Percentiles rank a stretch among this genome's conserved stretches.
Evolutionary conservation across 2,113 vertebrate genomes (phyloP).

Genomic region (Epinephelus lanceolatus): DNA sequence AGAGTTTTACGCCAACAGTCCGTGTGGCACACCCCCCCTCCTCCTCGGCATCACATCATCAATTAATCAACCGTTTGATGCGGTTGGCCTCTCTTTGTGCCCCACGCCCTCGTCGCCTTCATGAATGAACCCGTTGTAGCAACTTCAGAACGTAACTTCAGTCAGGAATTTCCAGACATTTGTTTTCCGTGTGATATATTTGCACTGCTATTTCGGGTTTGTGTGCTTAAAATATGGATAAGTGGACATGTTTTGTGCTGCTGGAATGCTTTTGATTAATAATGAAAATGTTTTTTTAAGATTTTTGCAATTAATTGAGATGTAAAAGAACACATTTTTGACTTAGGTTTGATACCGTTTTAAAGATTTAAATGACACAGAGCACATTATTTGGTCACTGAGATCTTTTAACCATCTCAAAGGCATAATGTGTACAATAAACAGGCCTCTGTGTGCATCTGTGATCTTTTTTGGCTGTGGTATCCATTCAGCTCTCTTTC

Average conservation of each 20-base stretch:
- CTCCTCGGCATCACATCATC: constrained; percentile 40
- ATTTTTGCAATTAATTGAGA: background rate
- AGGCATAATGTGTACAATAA: constrained; percentile 35
- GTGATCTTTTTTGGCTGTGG: constrained; percentile 65
- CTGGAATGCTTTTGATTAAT: constrained; percentile 17
- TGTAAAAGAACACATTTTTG: background rate
- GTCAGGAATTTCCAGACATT: constrained; percentile 55
- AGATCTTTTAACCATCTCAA: constrained; percentile 32
- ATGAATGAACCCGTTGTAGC: constrained; percentile 73
- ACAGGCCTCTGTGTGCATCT: constrained; percentile 62
- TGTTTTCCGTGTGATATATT: constrained; percentile 43
- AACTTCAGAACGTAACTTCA: constrained; percentile 48
- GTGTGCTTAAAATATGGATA: background rate
- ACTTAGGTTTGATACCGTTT: background rate
- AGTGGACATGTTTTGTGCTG: background rate
- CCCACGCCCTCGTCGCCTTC: constrained; percentile 68
- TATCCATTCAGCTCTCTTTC: constrained; percentile 52
- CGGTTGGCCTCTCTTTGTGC: constrained; percentile 53
- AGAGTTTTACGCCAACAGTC: constrained; percentile 35
- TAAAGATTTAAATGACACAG: background rate
- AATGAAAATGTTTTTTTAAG: background rate
- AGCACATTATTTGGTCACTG: background rate
- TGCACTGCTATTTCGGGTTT: background rate
- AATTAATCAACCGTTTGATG: constrained; percentile 77
- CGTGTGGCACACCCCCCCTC: background rate